Evolutionary conservation across 2,113 vertebrate genomes (phyloP).

Genomic region (Dicaeum eximium): DNA sequence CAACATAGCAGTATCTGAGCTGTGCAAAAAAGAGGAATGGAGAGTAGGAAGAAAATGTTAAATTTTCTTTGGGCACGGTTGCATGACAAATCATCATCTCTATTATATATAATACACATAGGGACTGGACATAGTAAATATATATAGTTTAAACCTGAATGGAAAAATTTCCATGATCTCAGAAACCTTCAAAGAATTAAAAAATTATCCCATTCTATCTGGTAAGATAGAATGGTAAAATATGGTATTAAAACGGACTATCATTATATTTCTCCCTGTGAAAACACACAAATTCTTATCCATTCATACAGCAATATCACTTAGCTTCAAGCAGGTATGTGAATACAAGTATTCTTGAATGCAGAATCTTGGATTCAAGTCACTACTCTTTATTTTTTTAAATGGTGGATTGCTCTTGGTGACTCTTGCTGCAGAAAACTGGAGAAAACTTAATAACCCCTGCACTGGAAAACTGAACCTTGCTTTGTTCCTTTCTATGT

Average conservation of each 20-base stretch:
- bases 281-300: not conserved
- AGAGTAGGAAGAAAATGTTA: not conserved
- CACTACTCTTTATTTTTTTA: not conserved
- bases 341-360: not conserved
- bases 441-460: conserved; percentile 4
- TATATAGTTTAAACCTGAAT: not conserved
- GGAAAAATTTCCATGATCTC: not conserved
- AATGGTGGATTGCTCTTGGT: not conserved
- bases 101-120: not conserved
- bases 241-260: not conserved
- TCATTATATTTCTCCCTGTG: not conserved
- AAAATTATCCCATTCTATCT: not conserved
- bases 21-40: not conserved
- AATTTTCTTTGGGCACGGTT: not conserved
- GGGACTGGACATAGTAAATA: not conserved
- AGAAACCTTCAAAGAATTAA: not conserved
- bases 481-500: not conserved
- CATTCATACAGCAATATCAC: not conserved
- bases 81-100: not conserved
- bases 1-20: not conserved
- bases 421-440: not conserved
- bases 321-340: not conserved
- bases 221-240: not conserved
- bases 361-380: not conserved
- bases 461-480: not conserved